Base-by-base conservation (phyloP, 2,888 invertebrate species). In the Chorisops tibialis region DNA sequence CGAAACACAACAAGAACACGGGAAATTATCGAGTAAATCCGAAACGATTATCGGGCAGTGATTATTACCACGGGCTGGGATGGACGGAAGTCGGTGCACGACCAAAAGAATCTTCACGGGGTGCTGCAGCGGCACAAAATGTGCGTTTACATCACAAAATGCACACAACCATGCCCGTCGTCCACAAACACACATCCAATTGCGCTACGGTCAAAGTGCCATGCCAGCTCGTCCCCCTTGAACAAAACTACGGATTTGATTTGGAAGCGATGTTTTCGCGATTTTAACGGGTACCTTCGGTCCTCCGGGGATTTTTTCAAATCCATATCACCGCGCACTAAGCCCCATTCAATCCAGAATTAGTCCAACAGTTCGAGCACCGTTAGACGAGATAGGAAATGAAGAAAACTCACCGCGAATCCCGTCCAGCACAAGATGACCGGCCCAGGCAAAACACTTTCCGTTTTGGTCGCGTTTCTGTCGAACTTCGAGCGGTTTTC, bases 341-440 rank as follows among this genome's bases (percentile, higher is more conserved):
- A 30, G 30, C 7, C 30, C 7, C 30, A 30, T 7, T 9, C 30
- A 30, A 30, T 30, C 7, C 30, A 1, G 9, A 30, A 7, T 30
- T 30, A 30, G 9, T 30, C 9, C 30, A 30, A 30, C 9, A 30
- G 30, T 9, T 7, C 30, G 30, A 9, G 5, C n/a, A 5, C 30
- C 30, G 30, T 30, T 9, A 30, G 7, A 30, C 30, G 30, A 30
- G 9, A 2, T 30, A 30, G 9, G 30, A 30, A 30, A 30, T 30
- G 5, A 9, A 7, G 2, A 30, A 30, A 30, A 30, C 30, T 30
- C 48, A 18, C 12, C 48, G 22, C 48, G n/a, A n/a, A 48, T 22
- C 48, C 11, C 7, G 21, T 48, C 22, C 48, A 18, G 16, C 48
- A 50, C 50, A 50, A 50, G 35, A 35, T 50, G 50, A 50, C 50